Evolutionary conservation across 2,888 invertebrate species (phyloP).

Genomic region (Pachycephus smyrnensis): DNA sequence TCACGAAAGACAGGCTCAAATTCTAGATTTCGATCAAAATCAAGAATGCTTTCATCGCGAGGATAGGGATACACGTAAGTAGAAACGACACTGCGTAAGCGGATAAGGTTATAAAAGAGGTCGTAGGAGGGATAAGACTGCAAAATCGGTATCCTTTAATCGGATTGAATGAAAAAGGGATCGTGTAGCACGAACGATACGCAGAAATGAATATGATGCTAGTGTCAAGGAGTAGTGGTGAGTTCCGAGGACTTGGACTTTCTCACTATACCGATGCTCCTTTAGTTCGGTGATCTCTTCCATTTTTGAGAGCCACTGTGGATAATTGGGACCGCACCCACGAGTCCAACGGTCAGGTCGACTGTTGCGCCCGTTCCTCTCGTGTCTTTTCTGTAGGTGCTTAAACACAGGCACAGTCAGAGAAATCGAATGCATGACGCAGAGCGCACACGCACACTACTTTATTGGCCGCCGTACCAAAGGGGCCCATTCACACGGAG

Average conservation of each 20-base stretch:
- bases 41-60: no score
- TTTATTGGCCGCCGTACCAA: no score
- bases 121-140: no score
- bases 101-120: no score
- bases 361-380: background rate
- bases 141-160: no score
- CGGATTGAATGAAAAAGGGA: no score
- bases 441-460: background rate
- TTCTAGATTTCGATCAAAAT: no score
- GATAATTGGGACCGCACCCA: constrained; percentile 56
- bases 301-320: constrained; percentile 49
- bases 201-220: no score
- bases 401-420: constrained; percentile 33
- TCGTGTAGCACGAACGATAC: no score
- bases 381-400: constrained; percentile 22
- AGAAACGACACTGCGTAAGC: no score
- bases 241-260: background rate
- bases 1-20: no score
- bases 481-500: background rate
- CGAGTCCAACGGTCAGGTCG: constrained; percentile 16
- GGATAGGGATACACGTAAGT: no score
- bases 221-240: background rate
- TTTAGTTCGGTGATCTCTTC: background rate
- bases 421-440: constrained; percentile 22
- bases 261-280: background rate